Base-by-base conservation (phyloP, 2,888 invertebrate genomes). In the Caenorhabditis parvicauda region DNA sequence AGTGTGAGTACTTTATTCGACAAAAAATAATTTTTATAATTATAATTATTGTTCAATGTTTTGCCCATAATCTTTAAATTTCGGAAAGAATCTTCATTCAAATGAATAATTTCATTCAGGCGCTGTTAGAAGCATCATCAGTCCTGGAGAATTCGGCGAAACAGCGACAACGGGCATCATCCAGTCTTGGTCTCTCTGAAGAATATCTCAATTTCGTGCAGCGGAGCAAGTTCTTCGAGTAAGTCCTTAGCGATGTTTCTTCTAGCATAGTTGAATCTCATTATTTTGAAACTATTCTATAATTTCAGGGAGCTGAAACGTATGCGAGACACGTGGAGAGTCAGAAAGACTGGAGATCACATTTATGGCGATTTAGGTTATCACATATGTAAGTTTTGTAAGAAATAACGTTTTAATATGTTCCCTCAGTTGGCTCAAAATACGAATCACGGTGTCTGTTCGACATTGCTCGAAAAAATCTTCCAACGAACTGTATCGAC, bases 331-430 rank as follows among this genome's bases (percentile, higher is more conserved):
- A 56, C 64, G 29, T 80, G 76, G 75, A 42, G 77, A 28, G 66
- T 79, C 19, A 50, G 70, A 12, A 72, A 75, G 47, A 65, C 70
- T 24, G 71, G 74, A 25, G 74, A 76, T 43, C 58, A 66, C 22
- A 66, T 80, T 21, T 67, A 69, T 32, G 79, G 79, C 17, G 79
- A 79, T 56, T 67, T 79, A 2, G 76, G 77, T 19, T 79, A 80
- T 54, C 62, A 74, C 27, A 75, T 73, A 14, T 79, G 70, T 70
- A 25, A 51, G 67, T 47, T 3, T 19, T 48, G 32, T 35, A 38
- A 43, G 27, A 41, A 27, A 27, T 6, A 4, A 35, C 9, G 41
- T n/a, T 38, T 17, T 52, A 22, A 24, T 25, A 25, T 47, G 51
- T 39, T 14, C 14, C 27, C 29, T 27, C 42, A 69, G 69, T 72